Percentiles rank a stretch among this genome's conserved stretches.
Conservation (phyloP, 2,797 vertebrate genomes). For the Enteromius mattozi region DNA sequence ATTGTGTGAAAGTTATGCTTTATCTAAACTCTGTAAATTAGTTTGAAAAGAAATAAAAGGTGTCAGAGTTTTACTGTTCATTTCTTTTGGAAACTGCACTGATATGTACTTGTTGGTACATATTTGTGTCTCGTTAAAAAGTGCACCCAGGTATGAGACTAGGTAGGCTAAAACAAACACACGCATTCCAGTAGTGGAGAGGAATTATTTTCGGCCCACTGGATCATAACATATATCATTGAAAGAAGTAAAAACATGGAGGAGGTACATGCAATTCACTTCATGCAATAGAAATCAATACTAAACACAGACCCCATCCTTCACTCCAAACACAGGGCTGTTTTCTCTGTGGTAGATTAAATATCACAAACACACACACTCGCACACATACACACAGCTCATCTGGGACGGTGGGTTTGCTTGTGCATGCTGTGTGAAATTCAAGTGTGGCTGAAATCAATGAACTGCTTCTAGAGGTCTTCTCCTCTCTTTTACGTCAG, state of each 20-base stretch:
- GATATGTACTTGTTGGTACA: too few species aligned
- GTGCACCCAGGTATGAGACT: too few species aligned
- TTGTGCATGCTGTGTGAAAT: slow-evolving; percentile 43
- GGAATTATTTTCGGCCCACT: not conserved
- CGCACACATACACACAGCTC: not conserved
- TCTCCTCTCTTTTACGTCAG: not conserved
- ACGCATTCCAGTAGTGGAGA: not conserved
- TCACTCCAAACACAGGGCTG: not conserved
- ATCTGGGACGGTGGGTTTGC: not conserved
- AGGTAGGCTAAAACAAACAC: not conserved
- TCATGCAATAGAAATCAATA: slow-evolving; percentile 21
- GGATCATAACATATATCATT: not conserved
- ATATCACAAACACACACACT: not conserved
- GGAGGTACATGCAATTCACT: not conserved
- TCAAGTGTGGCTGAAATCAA: slow-evolving; percentile 42
- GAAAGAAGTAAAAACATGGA: not conserved
- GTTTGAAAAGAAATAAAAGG: too few species aligned
- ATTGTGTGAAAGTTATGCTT: too few species aligned
- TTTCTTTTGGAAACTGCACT: too few species aligned
- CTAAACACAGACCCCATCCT: not conserved
- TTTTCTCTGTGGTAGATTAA: slow-evolving; percentile 27
- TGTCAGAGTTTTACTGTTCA: too few species aligned
- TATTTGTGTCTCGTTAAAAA: too few species aligned
- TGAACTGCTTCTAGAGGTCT: slow-evolving; percentile 21
- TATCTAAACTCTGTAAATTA: too few species aligned